A percentile compares a stretch with the other conserved stretches of the same genome.
phyloP scores from a whole-genome alignment of 2,888 invertebrate genomes.

The Amaurobius ferox region DNA sequence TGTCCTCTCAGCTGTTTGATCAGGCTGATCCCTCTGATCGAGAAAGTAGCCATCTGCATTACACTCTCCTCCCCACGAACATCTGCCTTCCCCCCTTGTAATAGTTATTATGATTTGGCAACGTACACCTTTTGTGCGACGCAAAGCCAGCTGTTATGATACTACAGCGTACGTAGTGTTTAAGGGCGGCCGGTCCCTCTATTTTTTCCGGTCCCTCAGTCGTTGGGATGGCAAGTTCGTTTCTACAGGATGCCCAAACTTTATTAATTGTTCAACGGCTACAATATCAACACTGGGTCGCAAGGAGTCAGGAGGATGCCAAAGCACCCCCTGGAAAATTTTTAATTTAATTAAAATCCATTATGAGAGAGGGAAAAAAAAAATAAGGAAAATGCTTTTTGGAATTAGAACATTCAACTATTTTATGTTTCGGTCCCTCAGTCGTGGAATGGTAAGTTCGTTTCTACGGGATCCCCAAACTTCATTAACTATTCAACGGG shows the following conservation, averaged over 20 bases:
- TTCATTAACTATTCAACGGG: no score
- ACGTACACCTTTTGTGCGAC: conserved; percentile 59
- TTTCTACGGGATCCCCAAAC: no score
- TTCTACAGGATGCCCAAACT: no score
- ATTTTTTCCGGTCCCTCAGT: not conserved
- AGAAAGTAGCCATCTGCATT: conserved; percentile 18
- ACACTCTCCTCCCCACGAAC: conserved; percentile 3
- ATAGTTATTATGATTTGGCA: conserved; percentile 58
- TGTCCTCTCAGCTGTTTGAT: conserved; percentile 1
- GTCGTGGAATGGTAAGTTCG: not conserved
- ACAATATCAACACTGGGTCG: no score
- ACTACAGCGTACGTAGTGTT: not conserved
- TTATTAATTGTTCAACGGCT: no score
- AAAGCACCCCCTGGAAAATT: no score
- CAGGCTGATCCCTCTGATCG: not conserved
- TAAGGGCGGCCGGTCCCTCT: not conserved
- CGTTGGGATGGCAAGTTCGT: not conserved
- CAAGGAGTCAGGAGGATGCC: no score
- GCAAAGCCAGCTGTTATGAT: conserved; percentile 36
- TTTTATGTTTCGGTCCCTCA: not conserved
- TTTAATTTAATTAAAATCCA: no score
- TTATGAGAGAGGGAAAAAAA: no score
- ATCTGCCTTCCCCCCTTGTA: conserved; percentile 44
- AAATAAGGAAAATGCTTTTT: no score
- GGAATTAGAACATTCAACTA: no score